Conservation (phyloP, 2,888 invertebrate species). For the Brenthis hecate region DNA sequence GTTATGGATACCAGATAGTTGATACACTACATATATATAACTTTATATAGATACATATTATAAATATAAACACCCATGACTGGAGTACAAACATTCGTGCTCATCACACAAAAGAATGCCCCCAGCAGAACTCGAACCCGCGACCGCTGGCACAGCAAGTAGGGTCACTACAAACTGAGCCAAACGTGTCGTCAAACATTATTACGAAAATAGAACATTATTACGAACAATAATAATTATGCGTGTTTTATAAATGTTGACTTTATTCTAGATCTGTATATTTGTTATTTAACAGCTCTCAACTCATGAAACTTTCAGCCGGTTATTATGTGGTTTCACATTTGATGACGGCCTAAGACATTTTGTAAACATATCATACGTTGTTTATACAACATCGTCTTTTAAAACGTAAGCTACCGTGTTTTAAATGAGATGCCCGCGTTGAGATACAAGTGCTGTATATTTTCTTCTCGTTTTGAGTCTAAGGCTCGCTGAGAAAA, state of each 20-base stretch:
- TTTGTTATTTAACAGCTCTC: constrained; percentile 18
- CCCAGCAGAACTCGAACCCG: too few relatives aligned
- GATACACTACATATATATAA: too few relatives aligned
- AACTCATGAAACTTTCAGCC: constrained; percentile 13
- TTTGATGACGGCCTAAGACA: constrained; percentile 35
- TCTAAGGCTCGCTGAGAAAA: constrained; percentile 58
- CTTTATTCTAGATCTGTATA: constrained; percentile 8
- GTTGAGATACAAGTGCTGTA: constrained; percentile 75
- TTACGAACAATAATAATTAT: background rate
- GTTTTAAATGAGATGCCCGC: constrained; percentile 71
- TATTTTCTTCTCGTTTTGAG: constrained; percentile 69
- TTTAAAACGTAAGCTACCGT: constrained; percentile 67
- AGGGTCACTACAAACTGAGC: too few relatives aligned
- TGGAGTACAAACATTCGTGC: too few relatives aligned
- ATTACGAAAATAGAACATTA: too few relatives aligned
- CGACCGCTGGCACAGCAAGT: too few relatives aligned
- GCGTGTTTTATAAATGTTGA: background rate
- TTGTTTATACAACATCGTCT: constrained; percentile 71
- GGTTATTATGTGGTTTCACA: constrained; percentile 25
- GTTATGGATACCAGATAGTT: too few relatives aligned
- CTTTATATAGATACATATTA: too few relatives aligned
- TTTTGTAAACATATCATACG: constrained; percentile 62
- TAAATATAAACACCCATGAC: too few relatives aligned
- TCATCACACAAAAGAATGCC: too few relatives aligned
- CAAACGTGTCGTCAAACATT: too few relatives aligned